phyloP scores from a whole-genome alignment of 2,113 vertebrate species.

The Proteles cristata region DNA sequence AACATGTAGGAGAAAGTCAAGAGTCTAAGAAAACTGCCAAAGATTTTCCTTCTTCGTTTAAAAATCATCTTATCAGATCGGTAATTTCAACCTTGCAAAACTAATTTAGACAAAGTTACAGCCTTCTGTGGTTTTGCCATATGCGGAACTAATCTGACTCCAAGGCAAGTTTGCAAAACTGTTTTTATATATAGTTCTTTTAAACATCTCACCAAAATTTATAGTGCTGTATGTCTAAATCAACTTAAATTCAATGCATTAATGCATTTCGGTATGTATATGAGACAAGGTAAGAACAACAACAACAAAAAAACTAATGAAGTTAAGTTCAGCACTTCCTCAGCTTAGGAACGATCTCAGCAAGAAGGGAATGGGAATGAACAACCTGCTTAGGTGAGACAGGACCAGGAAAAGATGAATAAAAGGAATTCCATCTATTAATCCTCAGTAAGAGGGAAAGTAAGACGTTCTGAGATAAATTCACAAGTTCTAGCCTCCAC shows the following conservation, averaged over 20 bases:
- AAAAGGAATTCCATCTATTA: constrained; percentile 18
- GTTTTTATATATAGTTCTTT: constrained; percentile 49
- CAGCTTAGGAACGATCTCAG: background rate
- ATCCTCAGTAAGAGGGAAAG: background rate
- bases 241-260: constrained; percentile 24
- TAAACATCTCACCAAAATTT: constrained; percentile 45
- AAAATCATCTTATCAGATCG: constrained; percentile 56
- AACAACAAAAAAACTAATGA: background rate
- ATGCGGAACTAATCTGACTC: constrained; percentile 55
- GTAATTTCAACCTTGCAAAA: constrained; percentile 62
- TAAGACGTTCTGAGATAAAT: background rate
- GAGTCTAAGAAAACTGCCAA: constrained; percentile 67
- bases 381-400: background rate
- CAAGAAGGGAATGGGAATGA: background rate
- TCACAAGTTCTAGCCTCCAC: constrained; percentile 14
- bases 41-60: constrained; percentile 59
- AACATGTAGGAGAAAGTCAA: constrained; percentile 61
- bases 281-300: constrained; percentile 16
- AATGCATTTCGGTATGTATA: background rate
- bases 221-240: constrained; percentile 46
- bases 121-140: constrained; percentile 47
- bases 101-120: constrained; percentile 58
- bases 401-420: background rate
- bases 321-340: background rate
- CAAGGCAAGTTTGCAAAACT: constrained; percentile 59